Base-by-base conservation (phyloP, 2,888 invertebrate species). In the Zhuqinia jingwanae region DNA sequence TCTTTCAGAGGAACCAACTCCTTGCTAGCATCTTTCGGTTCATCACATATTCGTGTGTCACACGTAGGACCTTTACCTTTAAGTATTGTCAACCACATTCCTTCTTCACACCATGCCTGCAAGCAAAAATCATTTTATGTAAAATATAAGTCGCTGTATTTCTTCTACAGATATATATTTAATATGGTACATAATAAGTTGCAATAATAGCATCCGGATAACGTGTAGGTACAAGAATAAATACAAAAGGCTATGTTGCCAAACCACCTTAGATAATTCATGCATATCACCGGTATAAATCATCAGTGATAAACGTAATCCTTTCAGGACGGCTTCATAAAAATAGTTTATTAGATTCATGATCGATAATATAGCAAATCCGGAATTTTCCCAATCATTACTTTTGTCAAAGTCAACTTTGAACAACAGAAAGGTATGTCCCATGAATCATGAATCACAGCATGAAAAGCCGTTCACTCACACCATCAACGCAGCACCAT, bases 61-160 rank as follows among this genome's bases (percentile, higher is more conserved):
- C 88, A 88, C 25, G 30, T 20, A 30, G 80, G 27, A 0, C 77
- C 76, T 17, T 45, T n/a, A 2, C 17, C 42, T 77, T 76, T 60
- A 25, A 8, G 36, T 45, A 83, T 56, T n/a, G 63, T 77, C 17
- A 85, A 63, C 85, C 88, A 88, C 47, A 81, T 13, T 42, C 82
- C 85, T 2, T 27, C 53, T 50, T 76, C 82, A 73, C 88, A 88
- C 15, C 20, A 85, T 17, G 68, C 88, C 85, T 88, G 45, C 6
- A 65, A 75, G 22, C 50, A 65, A 76, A 53, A 22, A 85, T 65
- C 17, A 58, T 36, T 8, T 36, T 36, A 6, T 36, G 8, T 36
- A 36, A 36, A 36, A 3, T 36, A 36, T 8, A 36, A 36, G 36
- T 36, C n/a, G n/a, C n/a, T n/a, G n/a, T n/a, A n/a, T n/a, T n/a